Evolutionary conservation across 1,140 invertebrate genomes (phyloP).

Genomic region (Leucophenga varia): DNA sequence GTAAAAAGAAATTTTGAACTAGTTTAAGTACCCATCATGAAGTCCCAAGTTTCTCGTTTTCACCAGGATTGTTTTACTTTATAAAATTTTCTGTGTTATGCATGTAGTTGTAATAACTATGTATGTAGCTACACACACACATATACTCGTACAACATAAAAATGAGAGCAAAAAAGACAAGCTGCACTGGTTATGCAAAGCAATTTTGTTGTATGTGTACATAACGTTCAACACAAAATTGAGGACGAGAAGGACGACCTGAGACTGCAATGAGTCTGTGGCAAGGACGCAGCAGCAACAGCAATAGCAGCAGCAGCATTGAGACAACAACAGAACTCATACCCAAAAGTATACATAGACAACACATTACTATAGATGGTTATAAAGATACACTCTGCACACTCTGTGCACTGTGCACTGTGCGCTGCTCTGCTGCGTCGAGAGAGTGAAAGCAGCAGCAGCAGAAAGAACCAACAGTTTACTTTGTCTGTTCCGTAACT

Average conservation of each 20-base stretch:
- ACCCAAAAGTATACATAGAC: too few relatives aligned
- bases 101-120: too few relatives aligned
- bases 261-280: constrained; percentile 12
- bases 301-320: too few relatives aligned
- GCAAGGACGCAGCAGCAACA: neutral
- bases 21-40: constrained; percentile 54
- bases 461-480: too few relatives aligned
- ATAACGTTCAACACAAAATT: neutral
- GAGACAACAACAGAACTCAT: too few relatives aligned
- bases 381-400: too few relatives aligned
- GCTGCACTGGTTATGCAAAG: constrained; percentile 53
- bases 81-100: constrained; percentile 30
- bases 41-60: constrained; percentile 54
- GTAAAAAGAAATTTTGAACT: constrained; percentile 43
- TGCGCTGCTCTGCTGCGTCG: too few relatives aligned
- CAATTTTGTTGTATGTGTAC: constrained; percentile 47
- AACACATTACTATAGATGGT: too few relatives aligned
- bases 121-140: constrained; percentile 18
- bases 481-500: too few relatives aligned
- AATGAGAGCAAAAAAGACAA: neutral
- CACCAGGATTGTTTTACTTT: constrained; percentile 54
- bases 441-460: too few relatives aligned
- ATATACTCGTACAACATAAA: neutral
- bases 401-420: too few relatives aligned
- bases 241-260: constrained; percentile 14